Conservation (phyloP, 1,140 invertebrate genomes). For the Drosophila teissieri region DNA sequence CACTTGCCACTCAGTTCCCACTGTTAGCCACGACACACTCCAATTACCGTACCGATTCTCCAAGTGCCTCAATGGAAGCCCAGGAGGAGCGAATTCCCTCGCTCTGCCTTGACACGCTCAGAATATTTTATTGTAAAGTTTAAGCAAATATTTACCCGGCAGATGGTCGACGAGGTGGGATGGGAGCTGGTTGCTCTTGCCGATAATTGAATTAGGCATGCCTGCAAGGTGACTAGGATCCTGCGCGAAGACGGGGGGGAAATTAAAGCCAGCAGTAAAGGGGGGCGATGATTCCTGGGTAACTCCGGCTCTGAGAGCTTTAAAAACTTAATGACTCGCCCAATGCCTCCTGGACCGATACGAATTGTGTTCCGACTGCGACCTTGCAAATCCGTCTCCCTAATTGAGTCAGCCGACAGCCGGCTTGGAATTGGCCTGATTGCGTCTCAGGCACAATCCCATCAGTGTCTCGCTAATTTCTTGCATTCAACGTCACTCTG, state of each 20-base stretch:
- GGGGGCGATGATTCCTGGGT: slow-evolving; percentile 52
- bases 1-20: slow-evolving; percentile 12
- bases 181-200: slow-evolving; percentile 25
- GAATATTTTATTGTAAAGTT: slow-evolving; percentile 64
- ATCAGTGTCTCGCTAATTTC: slow-evolving; percentile 57
- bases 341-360: slow-evolving; percentile 17
- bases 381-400: slow-evolving; percentile 22
- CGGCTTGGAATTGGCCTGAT: slow-evolving; percentile 48
- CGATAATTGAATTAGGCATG: slow-evolving; percentile 68
- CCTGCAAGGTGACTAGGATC: slow-evolving; percentile 16
- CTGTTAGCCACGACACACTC: slow-evolving; percentile 27
- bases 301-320: slow-evolving; percentile 33
- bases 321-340: slow-evolving; percentile 55
- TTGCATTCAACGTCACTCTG: slow-evolving; percentile 44
- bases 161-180: slow-evolving; percentile 23
- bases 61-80: slow-evolving; percentile 15
- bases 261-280: slow-evolving; percentile 54
- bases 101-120: slow-evolving; percentile 30
- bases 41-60: slow-evolving; percentile 34
- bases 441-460: slow-evolving; percentile 37
- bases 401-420: slow-evolving; percentile 60
- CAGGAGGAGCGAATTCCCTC: slow-evolving; percentile 17
- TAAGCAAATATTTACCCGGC: slow-evolving; percentile 60
- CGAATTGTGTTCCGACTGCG: slow-evolving; percentile 33
- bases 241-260: neutral